phyloP scores from a whole-genome alignment of 2,888 invertebrate species.

The Pandemis cinnamomeana region DNA sequence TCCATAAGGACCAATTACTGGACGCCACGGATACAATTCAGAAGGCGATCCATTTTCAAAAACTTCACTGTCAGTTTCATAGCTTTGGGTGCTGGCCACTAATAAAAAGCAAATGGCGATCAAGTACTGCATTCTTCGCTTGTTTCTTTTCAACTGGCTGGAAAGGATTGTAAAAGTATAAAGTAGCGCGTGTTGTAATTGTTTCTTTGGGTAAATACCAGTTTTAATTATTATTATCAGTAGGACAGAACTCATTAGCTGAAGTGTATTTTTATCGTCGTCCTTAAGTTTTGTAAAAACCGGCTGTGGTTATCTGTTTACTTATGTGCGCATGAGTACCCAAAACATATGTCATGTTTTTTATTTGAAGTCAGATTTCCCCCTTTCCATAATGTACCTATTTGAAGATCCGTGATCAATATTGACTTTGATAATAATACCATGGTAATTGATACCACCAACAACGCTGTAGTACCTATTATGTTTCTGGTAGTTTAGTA shows the following conservation, averaged over 20 bases:
- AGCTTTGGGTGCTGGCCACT: slow-evolving; percentile 7
- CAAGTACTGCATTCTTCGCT: slow-evolving; percentile 24
- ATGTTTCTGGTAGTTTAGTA: neutral
- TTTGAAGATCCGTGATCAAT: slow-evolving; percentile 34
- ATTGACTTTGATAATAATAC: slow-evolving; percentile 18
- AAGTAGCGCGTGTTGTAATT: neutral
- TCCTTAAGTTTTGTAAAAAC: slow-evolving; percentile 25
- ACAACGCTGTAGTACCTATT: slow-evolving; percentile 4
- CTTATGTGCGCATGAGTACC: neutral
- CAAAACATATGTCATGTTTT: neutral
- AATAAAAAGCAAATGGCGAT: slow-evolving; percentile 20
- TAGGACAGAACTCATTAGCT: slow-evolving; percentile 18
- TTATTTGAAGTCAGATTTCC: slow-evolving; percentile 8
- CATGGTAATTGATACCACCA: slow-evolving; percentile 17
- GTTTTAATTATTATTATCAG: slow-evolving; percentile 55
- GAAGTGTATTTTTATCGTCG: slow-evolving; percentile 35
- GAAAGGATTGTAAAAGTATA: neutral
- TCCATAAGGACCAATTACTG: slow-evolving; percentile 50
- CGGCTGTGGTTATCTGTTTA: slow-evolving; percentile 5
- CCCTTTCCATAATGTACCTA: slow-evolving; percentile 1
- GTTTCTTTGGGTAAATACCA: slow-evolving; percentile 28
- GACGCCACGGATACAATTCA: slow-evolving; percentile 52
- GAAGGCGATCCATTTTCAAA: neutral
- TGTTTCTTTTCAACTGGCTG: slow-evolving; percentile 7
- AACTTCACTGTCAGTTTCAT: slow-evolving; percentile 28